A percentile compares a stretch with the other conserved stretches of the same genome.
phyloP scores from a whole-genome alignment of 2,888 invertebrate genomes.

The Gnatocerus cornutus region DNA sequence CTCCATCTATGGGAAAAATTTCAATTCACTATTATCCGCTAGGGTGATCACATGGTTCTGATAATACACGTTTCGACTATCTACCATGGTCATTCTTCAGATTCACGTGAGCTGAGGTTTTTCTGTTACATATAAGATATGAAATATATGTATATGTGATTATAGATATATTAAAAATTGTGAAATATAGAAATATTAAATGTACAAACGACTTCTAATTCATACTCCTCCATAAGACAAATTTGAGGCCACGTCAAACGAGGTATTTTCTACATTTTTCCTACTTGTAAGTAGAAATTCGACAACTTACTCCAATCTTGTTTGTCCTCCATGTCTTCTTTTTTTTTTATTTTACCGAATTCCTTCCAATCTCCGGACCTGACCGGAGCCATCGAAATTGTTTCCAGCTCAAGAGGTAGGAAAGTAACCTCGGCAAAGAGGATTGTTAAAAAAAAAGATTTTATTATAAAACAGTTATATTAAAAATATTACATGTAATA shows the following conservation, averaged over 20 bases:
- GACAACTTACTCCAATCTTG: too few species aligned
- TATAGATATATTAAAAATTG: constrained; percentile 69
- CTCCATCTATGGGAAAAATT: constrained; percentile 56
- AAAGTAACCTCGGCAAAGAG: too few species aligned
- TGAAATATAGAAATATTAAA: constrained; percentile 70
- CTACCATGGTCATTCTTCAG: constrained; percentile 36
- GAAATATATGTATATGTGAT: constrained; percentile 68
- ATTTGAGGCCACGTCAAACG: too few species aligned
- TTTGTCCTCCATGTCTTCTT: too few species aligned
- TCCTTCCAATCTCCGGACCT: too few species aligned
- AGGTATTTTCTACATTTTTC: too few species aligned
- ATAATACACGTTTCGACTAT: constrained; percentile 33
- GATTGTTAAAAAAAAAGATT: neutral
- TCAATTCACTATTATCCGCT: constrained; percentile 42
- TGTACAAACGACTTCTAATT: constrained; percentile 49
- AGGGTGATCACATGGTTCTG: constrained; percentile 33
- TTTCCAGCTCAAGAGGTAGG: too few species aligned
- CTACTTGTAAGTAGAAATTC: too few species aligned
- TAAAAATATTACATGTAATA: constrained; percentile 54
- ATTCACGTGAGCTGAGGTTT: constrained; percentile 50
- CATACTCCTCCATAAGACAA: too few species aligned
- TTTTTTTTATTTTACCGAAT: too few species aligned
- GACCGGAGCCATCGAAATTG: too few species aligned
- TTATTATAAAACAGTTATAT: constrained; percentile 50
- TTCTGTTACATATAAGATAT: constrained; percentile 60